These are phyloP conservation scores for Turritopsis rubra DNA, from an alignment of 30 jellyfish, hydroid and myxozoan genomes.

Conservation along the genomic window DNA sequence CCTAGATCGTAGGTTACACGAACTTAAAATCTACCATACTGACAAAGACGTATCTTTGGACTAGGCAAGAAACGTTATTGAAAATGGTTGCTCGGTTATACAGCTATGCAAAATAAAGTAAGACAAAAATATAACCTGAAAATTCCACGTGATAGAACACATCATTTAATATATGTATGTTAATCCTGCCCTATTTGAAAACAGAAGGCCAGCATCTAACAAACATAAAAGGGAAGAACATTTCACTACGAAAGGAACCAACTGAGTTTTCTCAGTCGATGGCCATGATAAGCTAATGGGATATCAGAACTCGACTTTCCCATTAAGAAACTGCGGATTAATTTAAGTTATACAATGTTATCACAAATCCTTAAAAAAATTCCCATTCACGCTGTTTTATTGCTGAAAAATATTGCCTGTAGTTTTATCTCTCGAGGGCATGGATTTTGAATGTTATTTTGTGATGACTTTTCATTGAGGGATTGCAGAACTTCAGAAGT, in stretches of 20 bases:
- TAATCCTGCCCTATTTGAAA: slow-evolving; percentile 11
- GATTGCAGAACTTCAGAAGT: too few relatives aligned
- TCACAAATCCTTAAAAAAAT: too few relatives aligned
- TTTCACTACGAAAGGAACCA: slow-evolving; percentile 33
- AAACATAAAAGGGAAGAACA: slow-evolving; percentile 1
- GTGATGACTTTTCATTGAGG: too few relatives aligned
- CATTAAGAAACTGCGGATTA: too few relatives aligned
- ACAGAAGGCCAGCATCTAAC: background rate
- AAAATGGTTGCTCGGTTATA: slow-evolving; percentile 36
- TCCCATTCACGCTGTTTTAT: too few relatives aligned
- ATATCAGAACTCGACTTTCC: slow-evolving; percentile 41
- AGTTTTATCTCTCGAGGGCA: too few relatives aligned
- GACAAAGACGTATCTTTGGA: slow-evolving; percentile 38
- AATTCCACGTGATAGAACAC: slow-evolving; percentile 37
- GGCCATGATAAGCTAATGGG: slow-evolving; percentile 72
- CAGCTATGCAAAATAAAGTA: slow-evolving; percentile 27
- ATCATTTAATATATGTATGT: slow-evolving; percentile 32
- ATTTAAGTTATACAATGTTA: too few relatives aligned
- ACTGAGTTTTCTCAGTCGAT: slow-evolving; percentile 38
- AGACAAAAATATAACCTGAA: slow-evolving; percentile 27
- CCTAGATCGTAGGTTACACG: too few relatives aligned
- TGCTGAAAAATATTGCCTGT: too few relatives aligned
- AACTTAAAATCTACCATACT: slow-evolving; percentile 6
- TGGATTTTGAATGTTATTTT: too few relatives aligned
- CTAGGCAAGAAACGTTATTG: slow-evolving; percentile 21